Conservation (phyloP, 2,888 invertebrate genomes). For the Ditula angustiorana region DNA sequence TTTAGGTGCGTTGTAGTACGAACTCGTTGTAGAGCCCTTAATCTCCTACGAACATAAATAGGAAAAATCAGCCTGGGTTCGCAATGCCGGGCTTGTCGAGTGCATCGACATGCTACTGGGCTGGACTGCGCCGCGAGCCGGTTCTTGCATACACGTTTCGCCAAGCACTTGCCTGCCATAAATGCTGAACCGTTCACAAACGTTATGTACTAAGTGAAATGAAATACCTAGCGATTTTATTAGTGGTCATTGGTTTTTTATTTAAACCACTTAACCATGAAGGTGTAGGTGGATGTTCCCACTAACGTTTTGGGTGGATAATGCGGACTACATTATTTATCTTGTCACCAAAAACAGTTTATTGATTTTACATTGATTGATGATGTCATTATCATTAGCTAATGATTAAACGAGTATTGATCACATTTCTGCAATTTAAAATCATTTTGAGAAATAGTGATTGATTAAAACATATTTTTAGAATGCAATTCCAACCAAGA, state of each 20-base stretch:
- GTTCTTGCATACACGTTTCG: slow-evolving; percentile 50
- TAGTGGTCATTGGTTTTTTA: not conserved
- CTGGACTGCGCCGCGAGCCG: slow-evolving; percentile 54
- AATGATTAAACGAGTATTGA: not conserved
- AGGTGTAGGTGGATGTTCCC: slow-evolving; percentile 5
- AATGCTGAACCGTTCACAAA: slow-evolving; percentile 17
- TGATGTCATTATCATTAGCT: not conserved
- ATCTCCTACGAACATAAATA: slow-evolving; percentile 45
- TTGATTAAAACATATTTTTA: no score
- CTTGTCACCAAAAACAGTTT: not conserved
- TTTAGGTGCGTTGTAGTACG: slow-evolving; percentile 33
- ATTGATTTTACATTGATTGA: not conserved
- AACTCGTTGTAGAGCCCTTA: not conserved
- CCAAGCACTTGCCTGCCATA: slow-evolving; percentile 16
- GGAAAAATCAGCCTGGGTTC: slow-evolving; percentile 52
- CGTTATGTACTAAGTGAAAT: not conserved
- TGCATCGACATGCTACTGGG: slow-evolving; percentile 64
- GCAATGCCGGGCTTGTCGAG: slow-evolving; percentile 48
- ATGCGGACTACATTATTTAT: not conserved
- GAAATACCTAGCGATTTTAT: not conserved
- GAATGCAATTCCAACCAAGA: no score
- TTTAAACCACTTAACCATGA: not conserved
- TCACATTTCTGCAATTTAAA: no score
- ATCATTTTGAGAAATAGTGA: no score
- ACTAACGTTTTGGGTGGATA: not conserved